These are phyloP conservation scores for Drosophila sp. DNA, from an alignment of 1,140 invertebrate species.

Conservation along the genomic window DNA sequence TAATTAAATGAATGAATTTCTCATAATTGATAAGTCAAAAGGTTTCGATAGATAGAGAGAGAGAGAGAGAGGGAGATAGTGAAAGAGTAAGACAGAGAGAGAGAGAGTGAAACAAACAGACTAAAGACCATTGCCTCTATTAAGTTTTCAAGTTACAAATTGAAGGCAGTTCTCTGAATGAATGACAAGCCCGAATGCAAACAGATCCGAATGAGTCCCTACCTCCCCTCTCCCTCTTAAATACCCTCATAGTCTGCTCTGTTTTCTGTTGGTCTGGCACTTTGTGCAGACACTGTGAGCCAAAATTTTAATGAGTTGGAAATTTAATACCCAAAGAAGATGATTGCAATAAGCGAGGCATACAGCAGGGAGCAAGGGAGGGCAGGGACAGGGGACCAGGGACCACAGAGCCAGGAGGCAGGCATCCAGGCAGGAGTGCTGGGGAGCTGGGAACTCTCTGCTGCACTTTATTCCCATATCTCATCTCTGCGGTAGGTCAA, in stretches of 20 bases:
- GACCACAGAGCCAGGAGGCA: too few relatives aligned
- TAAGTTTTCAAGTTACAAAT: slow-evolving; percentile 34
- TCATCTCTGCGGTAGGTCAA: slow-evolving; percentile 70
- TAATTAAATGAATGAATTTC: slow-evolving; percentile 43
- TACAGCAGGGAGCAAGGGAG: neutral
- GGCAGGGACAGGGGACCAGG: neutral
- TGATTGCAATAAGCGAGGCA: slow-evolving; percentile 43
- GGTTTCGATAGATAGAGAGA: slow-evolving; percentile 31
- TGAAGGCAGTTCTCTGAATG: slow-evolving; percentile 52
- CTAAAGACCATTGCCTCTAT: slow-evolving; percentile 19
- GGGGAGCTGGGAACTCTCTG: neutral
- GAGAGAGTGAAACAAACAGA: neutral
- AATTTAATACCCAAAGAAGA: slow-evolving; percentile 71
- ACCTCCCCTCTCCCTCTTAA: neutral
- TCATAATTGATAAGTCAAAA: slow-evolving; percentile 67
- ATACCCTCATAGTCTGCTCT: neutral
- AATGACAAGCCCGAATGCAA: slow-evolving; percentile 67
- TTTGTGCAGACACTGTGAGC: slow-evolving; percentile 65
- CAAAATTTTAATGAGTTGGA: slow-evolving; percentile 80
- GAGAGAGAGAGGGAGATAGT: neutral
- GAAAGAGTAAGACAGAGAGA: neutral
- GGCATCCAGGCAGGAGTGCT: too few relatives aligned
- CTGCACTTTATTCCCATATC: slow-evolving; percentile 9
- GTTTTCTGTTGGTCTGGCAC: slow-evolving; percentile 28
- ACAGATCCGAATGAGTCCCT: slow-evolving; percentile 4